Percentiles rank a stretch among this genome's conserved stretches.
These are phyloP conservation scores for Drosophila sp. DNA, from an alignment of 1,140 invertebrate genomes.

Conservation along the genomic window DNA sequence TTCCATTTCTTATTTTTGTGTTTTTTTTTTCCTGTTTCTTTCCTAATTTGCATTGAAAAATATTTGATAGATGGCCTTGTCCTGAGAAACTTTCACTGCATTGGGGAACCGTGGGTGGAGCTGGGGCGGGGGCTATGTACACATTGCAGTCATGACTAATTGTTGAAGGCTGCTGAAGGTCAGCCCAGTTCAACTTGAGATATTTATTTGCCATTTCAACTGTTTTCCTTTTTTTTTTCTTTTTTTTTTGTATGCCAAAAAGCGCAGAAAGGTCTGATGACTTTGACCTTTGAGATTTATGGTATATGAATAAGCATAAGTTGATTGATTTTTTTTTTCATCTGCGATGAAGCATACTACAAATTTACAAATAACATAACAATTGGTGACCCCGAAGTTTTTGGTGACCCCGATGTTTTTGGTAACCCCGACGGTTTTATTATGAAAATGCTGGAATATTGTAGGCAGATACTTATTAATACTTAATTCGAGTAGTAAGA, in stretches of 20 bases:
- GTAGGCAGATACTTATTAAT: no score
- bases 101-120: not conserved
- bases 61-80: conserved; percentile 17
- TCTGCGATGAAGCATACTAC: not conserved
- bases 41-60: conserved; percentile 11
- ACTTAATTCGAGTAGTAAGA: no score
- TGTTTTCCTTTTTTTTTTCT: no score
- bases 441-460: no score
- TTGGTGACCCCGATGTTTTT: no score
- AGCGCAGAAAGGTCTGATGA: conserved; percentile 15
- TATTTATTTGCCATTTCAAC: conserved; percentile 3
- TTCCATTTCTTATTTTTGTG: not conserved
- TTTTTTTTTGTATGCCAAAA: not conserved
- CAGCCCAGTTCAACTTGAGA: conserved; percentile 5
- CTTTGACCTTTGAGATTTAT: conserved; percentile 14
- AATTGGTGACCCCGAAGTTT: not conserved
- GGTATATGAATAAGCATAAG: not conserved
- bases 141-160: conserved; percentile 18
- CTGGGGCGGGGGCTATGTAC: not conserved
- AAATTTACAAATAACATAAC: not conserved
- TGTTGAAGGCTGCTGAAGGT: conserved; percentile 12
- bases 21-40: not conserved
- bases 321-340: conserved; percentile 16
- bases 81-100: conserved; percentile 2
- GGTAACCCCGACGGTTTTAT: no score